phyloP scores from a whole-genome alignment of 37 sponge, comb jelly and placozoan genomes.

The Petrosia ficiformis region DNA sequence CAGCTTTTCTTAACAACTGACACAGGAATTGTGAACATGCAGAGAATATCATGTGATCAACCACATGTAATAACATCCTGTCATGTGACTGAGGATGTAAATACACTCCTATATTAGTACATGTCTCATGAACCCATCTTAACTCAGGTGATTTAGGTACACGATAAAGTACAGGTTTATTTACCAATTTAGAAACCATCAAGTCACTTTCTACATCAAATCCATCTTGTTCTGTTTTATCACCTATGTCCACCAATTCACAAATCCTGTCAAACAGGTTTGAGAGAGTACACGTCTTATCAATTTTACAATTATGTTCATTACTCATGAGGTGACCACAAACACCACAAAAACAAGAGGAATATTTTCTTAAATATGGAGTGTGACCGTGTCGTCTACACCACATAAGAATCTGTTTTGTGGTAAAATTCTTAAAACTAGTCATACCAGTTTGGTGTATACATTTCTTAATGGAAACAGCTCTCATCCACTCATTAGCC shows the following conservation, averaged over 20 bases:
- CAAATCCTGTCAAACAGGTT: background rate
- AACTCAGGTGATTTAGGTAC: conserved; percentile 55
- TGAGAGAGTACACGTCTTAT: background rate
- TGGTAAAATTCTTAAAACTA: background rate
- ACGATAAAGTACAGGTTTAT: conserved; percentile 8
- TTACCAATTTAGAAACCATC: background rate
- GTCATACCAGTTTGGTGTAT: background rate
- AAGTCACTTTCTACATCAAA: background rate
- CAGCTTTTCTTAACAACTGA: conserved; percentile 28
- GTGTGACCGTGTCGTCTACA: conserved; percentile 85
- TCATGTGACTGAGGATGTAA: conserved; percentile 46
- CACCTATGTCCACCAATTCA: background rate
- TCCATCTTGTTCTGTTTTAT: conserved; percentile 2
- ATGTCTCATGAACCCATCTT: conserved; percentile 52
- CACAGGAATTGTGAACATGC: conserved; percentile 42
- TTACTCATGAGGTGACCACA: conserved; percentile 52
- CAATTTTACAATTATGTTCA: background rate
- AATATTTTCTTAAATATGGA: conserved; percentile 19
- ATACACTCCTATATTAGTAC: conserved; percentile 33
- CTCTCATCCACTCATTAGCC: conserved; percentile 86
- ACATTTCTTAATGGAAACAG: conserved; percentile 41
- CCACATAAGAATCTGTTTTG: conserved; percentile 59
- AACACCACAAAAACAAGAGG: conserved; percentile 43
- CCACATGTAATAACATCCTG: conserved; percentile 60
- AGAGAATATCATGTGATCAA: conserved; percentile 68